Evolutionary conservation across 2,888 invertebrate genomes (phyloP).

Genomic region (Protodeltote pygarga): DNA sequence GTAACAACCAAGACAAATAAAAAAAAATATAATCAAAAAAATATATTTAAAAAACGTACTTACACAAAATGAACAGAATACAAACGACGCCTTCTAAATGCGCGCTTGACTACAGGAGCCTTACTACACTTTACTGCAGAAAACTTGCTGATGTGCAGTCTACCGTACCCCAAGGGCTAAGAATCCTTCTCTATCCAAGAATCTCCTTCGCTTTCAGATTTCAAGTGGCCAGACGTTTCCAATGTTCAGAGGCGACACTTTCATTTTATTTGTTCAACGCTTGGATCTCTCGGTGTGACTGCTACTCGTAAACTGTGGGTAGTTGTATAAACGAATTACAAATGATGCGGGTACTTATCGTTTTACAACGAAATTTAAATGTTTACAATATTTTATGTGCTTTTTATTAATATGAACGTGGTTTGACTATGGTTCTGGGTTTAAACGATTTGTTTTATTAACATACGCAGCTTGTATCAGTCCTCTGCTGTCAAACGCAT

Average conservation of each 20-base stretch:
- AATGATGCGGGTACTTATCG: neutral
- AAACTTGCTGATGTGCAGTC: slow-evolving; percentile 26
- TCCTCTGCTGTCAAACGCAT: too few species aligned
- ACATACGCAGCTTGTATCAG: too few species aligned
- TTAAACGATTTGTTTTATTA: too few species aligned
- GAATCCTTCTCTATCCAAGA: slow-evolving; percentile 18
- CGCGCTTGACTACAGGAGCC: neutral
- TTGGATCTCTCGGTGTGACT: slow-evolving; percentile 1
- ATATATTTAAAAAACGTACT: too few species aligned
- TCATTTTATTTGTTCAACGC: slow-evolving; percentile 28
- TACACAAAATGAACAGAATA: too few species aligned
- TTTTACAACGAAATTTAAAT: neutral
- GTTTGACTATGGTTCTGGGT: too few species aligned
- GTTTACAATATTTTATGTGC: neutral
- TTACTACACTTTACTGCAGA: slow-evolving; percentile 11
- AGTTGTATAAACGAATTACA: slow-evolving; percentile 5
- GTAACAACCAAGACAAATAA: too few species aligned
- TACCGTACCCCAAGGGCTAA: slow-evolving; percentile 13
- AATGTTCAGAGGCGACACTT: slow-evolving; percentile 18
- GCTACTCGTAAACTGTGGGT: neutral
- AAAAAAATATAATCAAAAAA: too few species aligned
- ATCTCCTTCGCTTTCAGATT: slow-evolving; percentile 32
- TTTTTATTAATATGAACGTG: too few species aligned
- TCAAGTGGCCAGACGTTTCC: slow-evolving; percentile 26
- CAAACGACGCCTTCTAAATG: too few species aligned